phyloP scores from a whole-genome alignment of 2,888 invertebrate genomes.

The Plemyria rubiginata region DNA sequence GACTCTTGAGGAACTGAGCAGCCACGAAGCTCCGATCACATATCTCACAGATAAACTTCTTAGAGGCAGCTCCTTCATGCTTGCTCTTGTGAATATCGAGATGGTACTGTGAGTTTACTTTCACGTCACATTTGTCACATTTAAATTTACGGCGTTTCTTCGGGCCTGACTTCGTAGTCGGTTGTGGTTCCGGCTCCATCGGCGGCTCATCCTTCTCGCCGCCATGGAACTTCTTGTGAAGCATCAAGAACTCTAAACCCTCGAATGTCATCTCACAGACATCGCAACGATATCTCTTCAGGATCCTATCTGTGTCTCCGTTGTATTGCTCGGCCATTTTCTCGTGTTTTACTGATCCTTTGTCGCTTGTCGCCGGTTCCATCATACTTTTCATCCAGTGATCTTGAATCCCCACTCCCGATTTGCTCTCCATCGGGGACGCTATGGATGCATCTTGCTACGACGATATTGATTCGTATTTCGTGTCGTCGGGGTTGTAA shows the following conservation, averaged over 20 bases:
- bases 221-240: constrained; percentile 80
- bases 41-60: constrained; percentile 75
- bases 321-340: constrained; percentile 77
- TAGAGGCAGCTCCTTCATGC: constrained; percentile 73
- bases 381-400: constrained; percentile 83
- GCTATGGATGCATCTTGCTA: constrained; percentile 61
- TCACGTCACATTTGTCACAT: constrained; percentile 79
- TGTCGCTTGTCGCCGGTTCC: constrained; percentile 77
- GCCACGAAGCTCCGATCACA: constrained; percentile 79
- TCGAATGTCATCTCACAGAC: constrained; percentile 78
- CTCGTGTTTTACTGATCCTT: constrained; percentile 76
- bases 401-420: constrained; percentile 73
- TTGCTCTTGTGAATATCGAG: constrained; percentile 79
- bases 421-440: constrained; percentile 75
- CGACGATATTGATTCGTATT: constrained; percentile 74
- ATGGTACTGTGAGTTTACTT: constrained; percentile 80
- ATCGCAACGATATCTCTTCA: constrained; percentile 73
- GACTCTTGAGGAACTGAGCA: constrained; percentile 78
- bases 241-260: constrained; percentile 73
- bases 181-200: constrained; percentile 62
- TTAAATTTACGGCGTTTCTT: constrained; percentile 77
- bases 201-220: constrained; percentile 72
- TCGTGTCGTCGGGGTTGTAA: constrained; percentile 49
- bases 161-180: constrained; percentile 61
- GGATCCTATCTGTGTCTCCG: constrained; percentile 69